Conservation (phyloP, 2,888 invertebrate genomes). For the Escarpia spicata region DNA sequence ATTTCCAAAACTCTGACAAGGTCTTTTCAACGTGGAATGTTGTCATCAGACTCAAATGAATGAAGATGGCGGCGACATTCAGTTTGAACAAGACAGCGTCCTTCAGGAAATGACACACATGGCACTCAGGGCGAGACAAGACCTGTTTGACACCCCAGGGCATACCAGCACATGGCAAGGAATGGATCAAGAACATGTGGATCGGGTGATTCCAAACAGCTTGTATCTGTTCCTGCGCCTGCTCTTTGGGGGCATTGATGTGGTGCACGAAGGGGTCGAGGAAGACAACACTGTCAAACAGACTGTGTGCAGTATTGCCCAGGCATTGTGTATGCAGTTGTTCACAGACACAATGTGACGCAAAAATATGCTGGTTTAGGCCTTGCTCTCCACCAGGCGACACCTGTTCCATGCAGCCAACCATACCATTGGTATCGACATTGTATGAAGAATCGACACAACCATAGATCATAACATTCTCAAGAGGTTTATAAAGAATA, state of each 20-base stretch:
- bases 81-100: too few relatives aligned
- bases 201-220: not conserved
- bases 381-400: constrained; percentile 21
- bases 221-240: constrained; percentile 6
- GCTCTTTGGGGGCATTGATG: too few relatives aligned
- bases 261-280: not conserved
- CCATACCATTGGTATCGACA: constrained; percentile 20
- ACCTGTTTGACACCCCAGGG: too few relatives aligned
- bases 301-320: constrained; percentile 26
- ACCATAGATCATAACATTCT: not conserved
- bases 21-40: too few relatives aligned
- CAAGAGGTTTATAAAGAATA: not conserved
- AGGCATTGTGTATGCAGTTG: not conserved
- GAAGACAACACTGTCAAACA: constrained; percentile 20
- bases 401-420: constrained; percentile 19
- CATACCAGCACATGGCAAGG: too few relatives aligned
- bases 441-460: not conserved
- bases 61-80: too few relatives aligned
- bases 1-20: not conserved
- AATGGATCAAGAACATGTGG: too few relatives aligned
- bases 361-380: constrained; percentile 23
- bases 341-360: constrained; percentile 19
- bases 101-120: too few relatives aligned
- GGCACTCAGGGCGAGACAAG: too few relatives aligned
- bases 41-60: too few relatives aligned